Conservation (phyloP, 2,888 invertebrate species). For the Cheilosia vernalis region DNA sequence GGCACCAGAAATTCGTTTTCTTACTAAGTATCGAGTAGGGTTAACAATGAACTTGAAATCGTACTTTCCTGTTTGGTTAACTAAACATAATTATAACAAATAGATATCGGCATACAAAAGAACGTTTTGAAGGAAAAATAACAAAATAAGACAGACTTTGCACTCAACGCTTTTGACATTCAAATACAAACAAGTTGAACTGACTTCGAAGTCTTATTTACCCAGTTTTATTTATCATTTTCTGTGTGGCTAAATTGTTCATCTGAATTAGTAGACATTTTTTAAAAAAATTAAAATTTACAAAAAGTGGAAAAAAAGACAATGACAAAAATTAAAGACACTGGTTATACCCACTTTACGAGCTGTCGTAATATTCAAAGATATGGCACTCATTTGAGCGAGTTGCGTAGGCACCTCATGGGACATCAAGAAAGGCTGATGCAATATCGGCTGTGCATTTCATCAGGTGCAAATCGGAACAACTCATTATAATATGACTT, state of each 20-base stretch:
- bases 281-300: not conserved
- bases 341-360: not conserved
- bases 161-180: conserved; percentile 13
- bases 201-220: not conserved
- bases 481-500: conserved; percentile 7
- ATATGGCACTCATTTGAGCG: not conserved
- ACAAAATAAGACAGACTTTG: not conserved
- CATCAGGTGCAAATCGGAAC: conserved; percentile 77
- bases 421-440: conserved; percentile 81
- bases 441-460: conserved; percentile 80
- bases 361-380: not conserved
- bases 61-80: too few species aligned
- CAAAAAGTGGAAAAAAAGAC: not conserved
- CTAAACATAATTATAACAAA: too few species aligned
- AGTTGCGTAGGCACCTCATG: not conserved
- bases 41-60: too few species aligned
- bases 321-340: not conserved
- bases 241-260: not conserved
- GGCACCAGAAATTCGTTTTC: too few species aligned
- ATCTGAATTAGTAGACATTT: not conserved
- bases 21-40: too few species aligned
- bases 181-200: not conserved
- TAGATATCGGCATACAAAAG: too few species aligned
- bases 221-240: not conserved
- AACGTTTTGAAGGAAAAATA: not conserved